Evolutionary conservation across 1,140 invertebrate genomes (phyloP), one percentile per base, ranked within the genome.

Genomic region (Drosophila funebris): DNA sequence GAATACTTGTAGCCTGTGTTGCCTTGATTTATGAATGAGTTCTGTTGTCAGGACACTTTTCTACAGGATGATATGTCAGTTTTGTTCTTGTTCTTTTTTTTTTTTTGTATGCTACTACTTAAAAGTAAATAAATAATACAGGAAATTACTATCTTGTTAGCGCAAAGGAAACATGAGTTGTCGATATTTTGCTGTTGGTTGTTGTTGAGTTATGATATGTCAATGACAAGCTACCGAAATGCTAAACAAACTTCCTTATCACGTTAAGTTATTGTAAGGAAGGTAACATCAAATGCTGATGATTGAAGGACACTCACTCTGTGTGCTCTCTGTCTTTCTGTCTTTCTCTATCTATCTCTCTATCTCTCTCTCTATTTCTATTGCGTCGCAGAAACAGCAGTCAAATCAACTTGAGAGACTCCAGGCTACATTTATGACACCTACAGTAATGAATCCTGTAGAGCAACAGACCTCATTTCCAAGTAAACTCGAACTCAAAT

Each of bases 1-100:
- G 74, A 87, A 87, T 72, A 64, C 74, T 74, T 67, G 76, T 70
- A 41, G 78, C 48, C 22, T 4, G n/a, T 13, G 46, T 50, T 50
- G 46, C 58, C 64, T 78, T 85, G 82, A 85, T 85, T 85, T 85
- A 85, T 85, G 82, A 85, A 87, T 85, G 81, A 85, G 73, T 84
- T 75, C 48, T 63, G 71, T 46, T 75, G 58, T 46, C 81, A 85
- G 81, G 81, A 85, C 63, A 84, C 63, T 70, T 85, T 85, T 62
- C 76, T 60, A 31, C 39, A 73, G 39, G 68, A 85, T 84, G 81
- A 84, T 66, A 60, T 57, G 67, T 56, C 39, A 64, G 41, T 66
- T 76, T 76, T 52, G 11, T 39, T 37, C 16, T 11, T 75, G 58
- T 58, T 60, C 39, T 69, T 68, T 61, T 39, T 54, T 56, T 58